Evolutionary conservation across 2,888 invertebrate genomes (phyloP), one percentile per base, ranked within the genome.

Genomic region (Drosophila yooni): DNA sequence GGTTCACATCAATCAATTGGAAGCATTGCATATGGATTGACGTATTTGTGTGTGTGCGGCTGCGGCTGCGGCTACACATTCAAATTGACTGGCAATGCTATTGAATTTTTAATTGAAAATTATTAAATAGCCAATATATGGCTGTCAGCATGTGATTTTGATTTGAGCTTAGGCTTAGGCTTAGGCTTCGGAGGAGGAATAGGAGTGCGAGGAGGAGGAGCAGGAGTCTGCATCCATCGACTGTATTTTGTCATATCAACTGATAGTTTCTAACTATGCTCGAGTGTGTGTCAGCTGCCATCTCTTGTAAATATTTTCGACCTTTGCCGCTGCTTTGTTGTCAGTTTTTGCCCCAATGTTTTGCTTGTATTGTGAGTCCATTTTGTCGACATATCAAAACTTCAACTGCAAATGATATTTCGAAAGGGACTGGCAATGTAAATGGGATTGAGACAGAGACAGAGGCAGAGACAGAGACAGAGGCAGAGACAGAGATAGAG

Each of bases 291-390:
- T 58, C 80, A 75, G 71, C 80, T 78, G 77, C 59, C 81, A 67
- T 34, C 71, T 70, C 52, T 67, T 76, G 77, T 76, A 72, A 76
- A 81, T 73, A 77, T 81, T 66, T 56, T 66, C 65, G 74, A 81
- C 74, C 74, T 77, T 74, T 77, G 74, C 61, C 68, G 65, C 74
- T 65, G 74, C 59, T 67, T 70, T 76, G 68, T 76, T 81, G 65
- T 68, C 76, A 67, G 71, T 67, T 65, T 76, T 64, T 53, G 21
- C 2, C n/a, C 48, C 46, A 31, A 18, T 52, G 59, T 40, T 48
- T 59, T 46, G 15, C 2, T 46, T 46, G 1, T 46, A 40, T 61
- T 62, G 60, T 51, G 54, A 59, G 51, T 67, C 48, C 33, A 29
- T 62, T 64, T 58, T 67, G 80, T 64, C 36, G 71, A 54, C 57